These are phyloP conservation scores for Agapornis canus DNA, from an alignment of 2,797 vertebrate genomes.

Conservation along the genomic window DNA sequence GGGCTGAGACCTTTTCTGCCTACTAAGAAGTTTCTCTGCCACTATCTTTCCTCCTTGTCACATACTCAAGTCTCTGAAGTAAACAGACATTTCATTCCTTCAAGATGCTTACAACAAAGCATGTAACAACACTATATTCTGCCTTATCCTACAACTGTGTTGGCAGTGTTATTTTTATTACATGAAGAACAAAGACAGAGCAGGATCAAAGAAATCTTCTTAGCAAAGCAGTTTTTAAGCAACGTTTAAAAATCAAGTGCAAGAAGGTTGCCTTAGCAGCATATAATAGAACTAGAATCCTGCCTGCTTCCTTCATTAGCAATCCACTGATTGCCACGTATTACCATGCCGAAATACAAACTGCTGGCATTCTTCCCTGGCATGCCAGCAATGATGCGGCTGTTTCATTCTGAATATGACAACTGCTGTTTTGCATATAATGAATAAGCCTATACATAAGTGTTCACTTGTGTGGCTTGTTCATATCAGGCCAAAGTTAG, in stretches of 20 bases:
- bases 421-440: neutral
- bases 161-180: neutral
- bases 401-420: constrained; percentile 11
- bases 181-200: neutral
- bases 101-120: neutral
- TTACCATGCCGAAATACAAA: constrained; percentile 40
- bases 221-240: constrained; percentile 35
- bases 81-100: neutral
- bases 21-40: neutral
- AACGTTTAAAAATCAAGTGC: constrained; percentile 32
- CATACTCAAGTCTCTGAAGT: neutral
- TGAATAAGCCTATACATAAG: neutral
- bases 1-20: neutral
- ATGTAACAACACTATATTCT: neutral
- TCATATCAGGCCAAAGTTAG: neutral
- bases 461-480: neutral
- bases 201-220: constrained; percentile 32
- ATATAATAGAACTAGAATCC: constrained; percentile 38
- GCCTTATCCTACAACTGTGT: neutral
- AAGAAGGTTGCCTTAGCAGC: constrained; percentile 16
- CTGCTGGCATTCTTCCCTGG: constrained; percentile 14
- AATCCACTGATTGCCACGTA: neutral
- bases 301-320: constrained; percentile 4
- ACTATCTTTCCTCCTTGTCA: neutral
- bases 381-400: neutral